Evolutionary conservation across 2,888 invertebrate genomes (phyloP).

Genomic region (Emesis furor): DNA sequence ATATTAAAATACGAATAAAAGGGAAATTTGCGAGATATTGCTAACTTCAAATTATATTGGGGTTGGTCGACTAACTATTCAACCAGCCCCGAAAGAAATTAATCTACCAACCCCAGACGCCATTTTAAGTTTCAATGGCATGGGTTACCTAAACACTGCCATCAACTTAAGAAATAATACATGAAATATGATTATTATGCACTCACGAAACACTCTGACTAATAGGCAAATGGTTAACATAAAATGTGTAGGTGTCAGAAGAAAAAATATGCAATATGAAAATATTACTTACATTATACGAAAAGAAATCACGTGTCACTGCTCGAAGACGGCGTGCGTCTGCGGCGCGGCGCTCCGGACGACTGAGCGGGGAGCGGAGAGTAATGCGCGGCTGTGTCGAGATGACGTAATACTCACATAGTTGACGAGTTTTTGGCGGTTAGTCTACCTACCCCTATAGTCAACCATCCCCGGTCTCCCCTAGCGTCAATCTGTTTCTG

Average conservation of each 20-base stretch:
- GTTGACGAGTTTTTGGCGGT: conserved; percentile 8
- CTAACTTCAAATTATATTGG: no score
- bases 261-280: background rate
- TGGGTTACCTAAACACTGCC: background rate
- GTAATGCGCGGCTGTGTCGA: background rate
- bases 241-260: background rate
- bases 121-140: conserved; percentile 13
- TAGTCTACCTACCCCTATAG: conserved; percentile 27
- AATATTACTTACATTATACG: background rate
- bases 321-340: background rate
- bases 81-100: conserved; percentile 19
- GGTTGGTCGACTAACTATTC: background rate
- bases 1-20: no score
- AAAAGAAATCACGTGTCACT: background rate
- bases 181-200: conserved; percentile 11
- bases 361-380: background rate
- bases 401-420: background rate
- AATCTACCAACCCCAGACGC: conserved; percentile 23
- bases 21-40: background rate
- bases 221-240: background rate
- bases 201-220: background rate
- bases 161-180: conserved; percentile 22
- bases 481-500: background rate
- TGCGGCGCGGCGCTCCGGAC: background rate
- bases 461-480: conserved; percentile 31